Conservation (phyloP, 2,797 vertebrate species). For the Dipus sagitta region DNA sequence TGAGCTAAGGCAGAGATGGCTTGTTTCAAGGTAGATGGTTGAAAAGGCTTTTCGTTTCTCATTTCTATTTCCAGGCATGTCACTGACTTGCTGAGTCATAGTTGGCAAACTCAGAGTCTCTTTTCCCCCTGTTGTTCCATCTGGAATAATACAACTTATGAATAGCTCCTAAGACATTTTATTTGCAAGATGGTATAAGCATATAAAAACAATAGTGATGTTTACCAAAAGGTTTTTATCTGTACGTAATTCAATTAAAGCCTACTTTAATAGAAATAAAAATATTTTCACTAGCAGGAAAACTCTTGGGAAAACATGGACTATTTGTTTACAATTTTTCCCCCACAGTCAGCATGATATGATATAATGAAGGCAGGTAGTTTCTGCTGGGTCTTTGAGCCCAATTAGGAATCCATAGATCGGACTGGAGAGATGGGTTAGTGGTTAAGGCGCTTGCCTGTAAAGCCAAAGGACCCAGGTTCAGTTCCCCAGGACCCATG, state of each 20-base stretch:
- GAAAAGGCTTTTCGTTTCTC: conserved; percentile 48
- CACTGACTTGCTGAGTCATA: conserved; percentile 75
- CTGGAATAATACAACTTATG: conserved; percentile 48
- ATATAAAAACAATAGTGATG: conserved; percentile 28
- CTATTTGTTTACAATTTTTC: neutral
- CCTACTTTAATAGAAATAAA: conserved; percentile 30
- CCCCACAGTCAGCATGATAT: neutral
- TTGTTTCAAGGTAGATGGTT: conserved; percentile 53
- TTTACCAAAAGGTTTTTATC: conserved; percentile 59
- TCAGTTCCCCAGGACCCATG: no score
- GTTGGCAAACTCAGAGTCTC: conserved; percentile 67
- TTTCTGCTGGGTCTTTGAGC: neutral
- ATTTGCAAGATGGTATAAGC: conserved; percentile 53
- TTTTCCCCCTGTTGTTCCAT: conserved; percentile 15
- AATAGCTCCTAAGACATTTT: conserved; percentile 54
- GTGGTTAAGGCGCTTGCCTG: no score
- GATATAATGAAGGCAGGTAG: neutral
- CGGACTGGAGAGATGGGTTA: no score
- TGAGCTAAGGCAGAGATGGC: neutral
- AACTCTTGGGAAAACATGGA: conserved; percentile 26
- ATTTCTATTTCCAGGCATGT: conserved; percentile 66
- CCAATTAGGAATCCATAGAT: neutral
- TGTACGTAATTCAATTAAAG: conserved; percentile 52
- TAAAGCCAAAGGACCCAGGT: no score
- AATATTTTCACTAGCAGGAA: conserved; percentile 52